phyloP scores from a whole-genome alignment of 2,797 vertebrate genomes.

The Sarcophilus harrisii region DNA sequence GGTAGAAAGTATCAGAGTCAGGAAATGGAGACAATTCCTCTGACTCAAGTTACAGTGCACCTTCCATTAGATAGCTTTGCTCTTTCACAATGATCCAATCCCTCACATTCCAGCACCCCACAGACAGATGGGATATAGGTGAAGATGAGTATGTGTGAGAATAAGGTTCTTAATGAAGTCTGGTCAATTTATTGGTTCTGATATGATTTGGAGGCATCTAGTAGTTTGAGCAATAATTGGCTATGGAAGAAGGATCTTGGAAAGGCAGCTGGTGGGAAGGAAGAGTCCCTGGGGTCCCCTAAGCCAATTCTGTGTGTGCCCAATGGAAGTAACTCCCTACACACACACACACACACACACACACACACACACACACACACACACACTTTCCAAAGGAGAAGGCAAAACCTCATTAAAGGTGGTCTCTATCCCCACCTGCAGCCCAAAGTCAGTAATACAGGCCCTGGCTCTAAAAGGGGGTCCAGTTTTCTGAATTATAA shows the following conservation, averaged over 20 bases:
- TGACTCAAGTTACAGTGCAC: background rate
- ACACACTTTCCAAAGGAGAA: background rate
- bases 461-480: background rate
- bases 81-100: background rate
- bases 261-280: background rate
- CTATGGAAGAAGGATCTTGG: background rate
- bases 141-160: background rate
- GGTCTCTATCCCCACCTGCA: slow-evolving; percentile 65
- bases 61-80: background rate
- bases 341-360: background rate
- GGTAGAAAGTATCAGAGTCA: background rate
- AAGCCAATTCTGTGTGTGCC: too few species aligned
- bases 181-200: background rate
- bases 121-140: background rate
- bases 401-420: background rate
- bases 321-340: too few species aligned
- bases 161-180: background rate
- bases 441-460: slow-evolving; percentile 34
- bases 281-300: background rate
- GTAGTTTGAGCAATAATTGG: background rate
- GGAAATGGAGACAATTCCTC: background rate
- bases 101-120: fast-evolving
- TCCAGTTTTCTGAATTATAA: background rate
- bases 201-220: background rate
- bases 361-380: background rate